These are phyloP conservation scores for Ctenochaetus hawaiiensis DNA, from an alignment of 2,797 vertebrate species.

Conservation along the genomic window DNA sequence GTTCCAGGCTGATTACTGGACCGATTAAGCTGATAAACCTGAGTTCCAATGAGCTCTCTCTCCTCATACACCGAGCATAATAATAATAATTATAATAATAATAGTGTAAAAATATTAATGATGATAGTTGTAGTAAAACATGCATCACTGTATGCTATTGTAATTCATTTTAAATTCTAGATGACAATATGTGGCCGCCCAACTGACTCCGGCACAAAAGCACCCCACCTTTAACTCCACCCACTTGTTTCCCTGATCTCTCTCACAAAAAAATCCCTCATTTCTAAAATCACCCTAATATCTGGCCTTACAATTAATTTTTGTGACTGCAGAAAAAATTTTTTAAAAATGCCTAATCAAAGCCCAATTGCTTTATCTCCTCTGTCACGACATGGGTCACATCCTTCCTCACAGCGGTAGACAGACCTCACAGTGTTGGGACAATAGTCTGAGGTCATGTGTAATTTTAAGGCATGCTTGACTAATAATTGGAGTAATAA, in stretches of 20 bases:
- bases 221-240: background rate
- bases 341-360: constrained; percentile 22
- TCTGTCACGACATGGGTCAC: constrained; percentile 55
- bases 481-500: constrained; percentile 85
- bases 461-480: constrained; percentile 71
- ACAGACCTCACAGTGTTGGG: constrained; percentile 47
- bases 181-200: background rate
- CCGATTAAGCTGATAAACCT: constrained; percentile 4
- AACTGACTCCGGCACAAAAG: background rate
- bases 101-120: background rate
- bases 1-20: constrained; percentile 17
- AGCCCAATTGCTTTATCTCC: constrained; percentile 40
- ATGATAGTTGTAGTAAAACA: background rate
- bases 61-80: background rate
- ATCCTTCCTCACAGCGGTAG: constrained; percentile 56
- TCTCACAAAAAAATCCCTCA: background rate
- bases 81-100: background rate
- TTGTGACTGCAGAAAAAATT: background rate
- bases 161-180: background rate
- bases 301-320: constrained; percentile 20
- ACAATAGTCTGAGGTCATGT: constrained; percentile 73
- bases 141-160: too few species aligned
- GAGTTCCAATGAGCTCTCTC: background rate
- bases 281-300: constrained; percentile 18
- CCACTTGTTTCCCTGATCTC: background rate